Evolutionary conservation across 2,113 vertebrate species (phyloP).

Genomic region (Carassius carassius): DNA sequence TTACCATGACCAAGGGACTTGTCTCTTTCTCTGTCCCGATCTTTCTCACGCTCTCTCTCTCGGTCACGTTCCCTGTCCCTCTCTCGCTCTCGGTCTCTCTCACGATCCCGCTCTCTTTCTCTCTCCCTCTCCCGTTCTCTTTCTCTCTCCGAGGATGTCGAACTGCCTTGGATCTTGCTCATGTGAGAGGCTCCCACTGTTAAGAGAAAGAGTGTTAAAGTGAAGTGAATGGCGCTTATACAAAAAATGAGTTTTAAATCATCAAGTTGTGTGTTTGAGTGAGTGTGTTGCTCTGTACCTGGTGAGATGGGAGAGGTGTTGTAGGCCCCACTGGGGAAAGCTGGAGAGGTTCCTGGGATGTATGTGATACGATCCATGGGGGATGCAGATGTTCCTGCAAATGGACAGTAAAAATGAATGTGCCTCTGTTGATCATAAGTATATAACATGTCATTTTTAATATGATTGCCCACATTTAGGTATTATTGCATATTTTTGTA

Average conservation of each 20-base stretch:
- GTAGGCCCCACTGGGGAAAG: slow-evolving; percentile 82
- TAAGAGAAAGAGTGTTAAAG: background rate
- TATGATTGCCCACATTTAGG: too few species aligned
- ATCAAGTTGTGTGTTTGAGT: background rate
- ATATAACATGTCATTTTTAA: background rate
- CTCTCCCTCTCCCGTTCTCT: slow-evolving; percentile 66
- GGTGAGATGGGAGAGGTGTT: slow-evolving; percentile 92
- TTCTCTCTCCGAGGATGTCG: slow-evolving; percentile 78
- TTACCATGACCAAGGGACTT: slow-evolving; percentile 80
- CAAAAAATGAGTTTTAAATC: background rate
- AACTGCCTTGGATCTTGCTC: slow-evolving; percentile 80
- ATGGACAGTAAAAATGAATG: slow-evolving; percentile 77
- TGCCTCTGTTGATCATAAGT: background rate
- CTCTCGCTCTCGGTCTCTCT: slow-evolving; percentile 68
- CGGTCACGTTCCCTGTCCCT: slow-evolving; percentile 72
- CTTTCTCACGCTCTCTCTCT: slow-evolving; percentile 68
- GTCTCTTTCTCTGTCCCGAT: slow-evolving; percentile 74
- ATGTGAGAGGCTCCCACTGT: slow-evolving; percentile 87
- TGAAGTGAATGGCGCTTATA: background rate
- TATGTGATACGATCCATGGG: slow-evolving; percentile 94
- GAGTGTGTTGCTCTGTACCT: slow-evolving; percentile 71
- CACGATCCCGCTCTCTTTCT: slow-evolving; percentile 64
- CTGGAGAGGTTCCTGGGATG: slow-evolving; percentile 82
- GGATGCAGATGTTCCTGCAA: slow-evolving; percentile 81
- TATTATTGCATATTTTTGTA: background rate